phyloP scores from a whole-genome alignment of 2,113 vertebrate species.

The Trachemys scripta region DNA sequence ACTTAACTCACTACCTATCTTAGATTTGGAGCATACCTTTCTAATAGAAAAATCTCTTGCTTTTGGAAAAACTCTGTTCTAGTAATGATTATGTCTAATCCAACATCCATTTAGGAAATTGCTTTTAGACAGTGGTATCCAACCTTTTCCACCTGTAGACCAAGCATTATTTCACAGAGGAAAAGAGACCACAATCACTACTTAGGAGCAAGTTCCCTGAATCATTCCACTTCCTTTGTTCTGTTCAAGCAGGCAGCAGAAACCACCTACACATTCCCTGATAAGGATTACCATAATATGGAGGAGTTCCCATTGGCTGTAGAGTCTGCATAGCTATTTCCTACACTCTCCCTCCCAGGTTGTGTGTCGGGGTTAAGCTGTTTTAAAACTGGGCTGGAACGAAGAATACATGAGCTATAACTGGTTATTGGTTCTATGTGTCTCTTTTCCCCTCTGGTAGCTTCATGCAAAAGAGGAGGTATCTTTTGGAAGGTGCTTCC shows the following conservation, averaged over 20 bases:
- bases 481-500: neutral
- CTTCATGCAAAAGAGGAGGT: neutral
- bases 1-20: neutral
- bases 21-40: neutral
- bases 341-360: neutral
- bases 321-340: slow-evolving; percentile 14
- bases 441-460: neutral
- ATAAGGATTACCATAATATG: neutral
- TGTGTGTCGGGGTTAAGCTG: too few species aligned
- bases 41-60: neutral
- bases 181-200: neutral
- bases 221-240: neutral
- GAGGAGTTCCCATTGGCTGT: neutral
- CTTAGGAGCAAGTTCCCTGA: neutral
- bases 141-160: neutral
- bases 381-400: too few species aligned
- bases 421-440: neutral
- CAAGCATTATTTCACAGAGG: neutral
- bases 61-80: neutral
- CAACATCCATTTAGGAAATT: neutral
- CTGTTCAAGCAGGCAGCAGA: neutral
- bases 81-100: neutral
- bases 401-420: too few species aligned
- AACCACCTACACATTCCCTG: neutral
- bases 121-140: neutral